Conservation (phyloP, 53 echinoderm and acorn worm genomes). For the Luidia sarsii region DNA sequence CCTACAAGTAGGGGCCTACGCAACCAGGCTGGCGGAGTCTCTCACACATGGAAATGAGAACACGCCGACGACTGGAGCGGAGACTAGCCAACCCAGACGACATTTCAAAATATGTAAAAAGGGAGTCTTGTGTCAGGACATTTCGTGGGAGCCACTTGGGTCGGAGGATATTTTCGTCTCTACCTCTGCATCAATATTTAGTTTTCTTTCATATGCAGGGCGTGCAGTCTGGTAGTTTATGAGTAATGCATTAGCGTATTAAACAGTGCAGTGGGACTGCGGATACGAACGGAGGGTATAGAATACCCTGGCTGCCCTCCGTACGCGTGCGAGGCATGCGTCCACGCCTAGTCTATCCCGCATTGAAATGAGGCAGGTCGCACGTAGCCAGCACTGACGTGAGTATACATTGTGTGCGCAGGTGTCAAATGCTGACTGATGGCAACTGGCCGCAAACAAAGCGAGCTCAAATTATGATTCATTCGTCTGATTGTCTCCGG, state of each 20-base stretch:
- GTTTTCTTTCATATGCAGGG: slow-evolving; percentile 35
- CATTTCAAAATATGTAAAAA: too few relatives aligned
- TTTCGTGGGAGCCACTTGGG: neutral
- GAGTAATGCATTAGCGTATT: slow-evolving; percentile 42
- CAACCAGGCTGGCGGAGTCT: neutral
- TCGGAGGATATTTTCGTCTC: slow-evolving; percentile 5
- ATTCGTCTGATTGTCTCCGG: slow-evolving; percentile 41
- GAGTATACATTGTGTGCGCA: slow-evolving; percentile 19
- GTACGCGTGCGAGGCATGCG: neutral
- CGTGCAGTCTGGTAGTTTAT: slow-evolving; percentile 26
- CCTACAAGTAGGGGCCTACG: neutral
- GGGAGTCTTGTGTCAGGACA: too few relatives aligned
- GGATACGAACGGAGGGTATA: neutral
- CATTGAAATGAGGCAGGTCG: slow-evolving; percentile 5
- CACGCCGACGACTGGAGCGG: slow-evolving; percentile 3
- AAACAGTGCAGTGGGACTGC: neutral
- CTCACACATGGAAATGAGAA: slow-evolving; percentile 9
- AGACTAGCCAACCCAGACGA: slow-evolving; percentile 23
- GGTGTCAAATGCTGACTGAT: slow-evolving; percentile 17
- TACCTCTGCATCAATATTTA: slow-evolving; percentile 11
- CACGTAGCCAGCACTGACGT: slow-evolving; percentile 12
- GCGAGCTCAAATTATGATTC: slow-evolving; percentile 33
- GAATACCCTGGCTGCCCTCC: neutral
- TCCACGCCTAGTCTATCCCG: neutral
- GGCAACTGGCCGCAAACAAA: slow-evolving; percentile 1